These are phyloP conservation scores for Ennomos erosarius DNA, from an alignment of 2,888 invertebrate genomes.

Conservation along the genomic window DNA sequence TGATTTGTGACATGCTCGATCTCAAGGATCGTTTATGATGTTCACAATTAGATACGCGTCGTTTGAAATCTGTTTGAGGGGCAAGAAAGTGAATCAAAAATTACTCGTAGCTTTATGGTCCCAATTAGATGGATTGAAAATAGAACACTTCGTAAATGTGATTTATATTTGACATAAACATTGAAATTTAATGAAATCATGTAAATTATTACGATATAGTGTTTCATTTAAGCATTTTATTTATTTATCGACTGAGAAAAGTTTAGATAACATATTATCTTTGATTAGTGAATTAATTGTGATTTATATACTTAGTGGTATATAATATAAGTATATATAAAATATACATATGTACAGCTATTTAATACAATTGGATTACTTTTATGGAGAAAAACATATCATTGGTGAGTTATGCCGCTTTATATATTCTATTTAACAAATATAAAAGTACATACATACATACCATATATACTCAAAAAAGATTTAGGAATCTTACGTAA, in stretches of 20 bases:
- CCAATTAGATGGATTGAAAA: constrained; percentile 20
- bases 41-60: constrained; percentile 76
- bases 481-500: too few relatives aligned
- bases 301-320: too few relatives aligned
- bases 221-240: constrained; percentile 37
- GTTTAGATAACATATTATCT: constrained; percentile 5
- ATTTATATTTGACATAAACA: constrained; percentile 37
- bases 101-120: constrained; percentile 31
- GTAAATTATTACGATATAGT: constrained; percentile 42
- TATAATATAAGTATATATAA: too few relatives aligned
- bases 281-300: constrained; percentile 8
- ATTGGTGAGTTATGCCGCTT: constrained; percentile 18
- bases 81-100: constrained; percentile 76
- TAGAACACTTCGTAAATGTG: constrained; percentile 17
- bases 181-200: constrained; percentile 33
- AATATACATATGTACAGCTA: too few relatives aligned
- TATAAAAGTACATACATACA: too few relatives aligned
- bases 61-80: constrained; percentile 72
- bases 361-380: constrained; percentile 12
- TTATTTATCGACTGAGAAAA: constrained; percentile 19
- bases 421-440: too few relatives aligned
- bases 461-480: too few relatives aligned
- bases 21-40: constrained; percentile 75
- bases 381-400: constrained; percentile 12
- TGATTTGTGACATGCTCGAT: constrained; percentile 76